Evolutionary conservation across 64 coral and sea anemone genomes (phyloP), one percentile per base, ranked within the genome.

Genomic region (Porites australiensis): DNA sequence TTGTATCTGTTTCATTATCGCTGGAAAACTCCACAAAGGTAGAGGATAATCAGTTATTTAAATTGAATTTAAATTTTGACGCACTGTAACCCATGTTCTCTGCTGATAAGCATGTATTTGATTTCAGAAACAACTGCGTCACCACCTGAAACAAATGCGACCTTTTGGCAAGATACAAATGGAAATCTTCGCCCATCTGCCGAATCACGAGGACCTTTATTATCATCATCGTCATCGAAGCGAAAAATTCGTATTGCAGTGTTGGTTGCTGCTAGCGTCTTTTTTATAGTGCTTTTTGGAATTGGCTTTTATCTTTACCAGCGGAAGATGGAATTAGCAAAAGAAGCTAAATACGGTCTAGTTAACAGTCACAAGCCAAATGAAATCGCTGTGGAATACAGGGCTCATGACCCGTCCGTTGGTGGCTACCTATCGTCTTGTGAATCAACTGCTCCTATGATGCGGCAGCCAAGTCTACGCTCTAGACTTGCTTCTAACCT

Each of bases 401-500:
- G 61, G 58, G 15, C 61, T 14, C 81, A 68, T 53, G 81, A 46
- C 6, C 63, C 81, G 22, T 84, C 46, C 0, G 14, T 68, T 1
- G 81, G 81, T 12, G 81, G 81, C 19, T 84, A 61, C 44, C 55
- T 74, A 18, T 93, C 91, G 21, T 93, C 91, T 0, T 93, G 79
- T 13, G 74, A 74, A 20, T 93, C 91, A 7, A 87, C 91, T 0
- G 91, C 71, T 14, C 91, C 92, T 7, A 73, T 94, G 15, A 60
- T 71, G 59, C 92, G 87, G 10, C 79, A 94, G 61, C 7, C 82
- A 23, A 88, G 67, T 84, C 54, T 87, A 61, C 86, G 86, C 11
- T 74, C 70, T 75, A 61, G 95, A 44, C 47, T 94, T 3, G 92
- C 87, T 58, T 97, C 95, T 44, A 94, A 90, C 68, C 88, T 97